Evolutionary conservation across 2,797 vertebrate genomes (phyloP).

Genomic region (Lophius americanus): DNA sequence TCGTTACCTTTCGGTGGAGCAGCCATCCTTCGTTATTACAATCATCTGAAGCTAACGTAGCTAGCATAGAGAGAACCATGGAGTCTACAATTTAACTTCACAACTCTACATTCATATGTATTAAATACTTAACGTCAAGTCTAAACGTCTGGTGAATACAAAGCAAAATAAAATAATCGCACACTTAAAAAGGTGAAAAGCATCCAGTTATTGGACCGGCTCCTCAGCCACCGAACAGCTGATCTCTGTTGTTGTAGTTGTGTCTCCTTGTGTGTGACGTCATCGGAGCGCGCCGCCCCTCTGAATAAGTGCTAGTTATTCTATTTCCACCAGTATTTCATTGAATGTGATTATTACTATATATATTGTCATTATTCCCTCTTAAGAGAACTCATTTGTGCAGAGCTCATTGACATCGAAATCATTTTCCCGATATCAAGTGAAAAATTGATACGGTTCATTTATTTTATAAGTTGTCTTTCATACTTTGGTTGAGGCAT

Average conservation of each 20-base stretch:
- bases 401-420: too few species aligned
- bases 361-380: neutral
- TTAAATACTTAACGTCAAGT: rapidly evolving
- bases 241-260: slow-evolving; percentile 69
- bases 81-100: neutral
- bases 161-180: rapidly evolving
- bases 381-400: too few species aligned
- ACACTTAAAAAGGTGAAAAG: neutral
- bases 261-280: slow-evolving; percentile 37
- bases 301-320: slow-evolving; percentile 4
- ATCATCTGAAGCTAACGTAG: slow-evolving; percentile 45
- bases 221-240: slow-evolving; percentile 62
- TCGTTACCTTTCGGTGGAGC: slow-evolving; percentile 49
- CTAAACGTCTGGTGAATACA: rapidly evolving
- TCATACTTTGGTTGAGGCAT: too few species aligned
- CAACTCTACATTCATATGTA: neutral
- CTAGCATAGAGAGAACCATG: slow-evolving; percentile 33
- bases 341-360: neutral
- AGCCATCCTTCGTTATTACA: slow-evolving; percentile 10
- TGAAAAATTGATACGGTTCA: too few species aligned
- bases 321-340: too few species aligned
- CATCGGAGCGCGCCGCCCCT: slow-evolving; percentile 52
- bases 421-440: too few species aligned
- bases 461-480: too few species aligned
- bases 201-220: slow-evolving; percentile 13